phyloP scores from a whole-genome alignment of 2,113 vertebrate species.

The Amphiprion ocellaris region DNA sequence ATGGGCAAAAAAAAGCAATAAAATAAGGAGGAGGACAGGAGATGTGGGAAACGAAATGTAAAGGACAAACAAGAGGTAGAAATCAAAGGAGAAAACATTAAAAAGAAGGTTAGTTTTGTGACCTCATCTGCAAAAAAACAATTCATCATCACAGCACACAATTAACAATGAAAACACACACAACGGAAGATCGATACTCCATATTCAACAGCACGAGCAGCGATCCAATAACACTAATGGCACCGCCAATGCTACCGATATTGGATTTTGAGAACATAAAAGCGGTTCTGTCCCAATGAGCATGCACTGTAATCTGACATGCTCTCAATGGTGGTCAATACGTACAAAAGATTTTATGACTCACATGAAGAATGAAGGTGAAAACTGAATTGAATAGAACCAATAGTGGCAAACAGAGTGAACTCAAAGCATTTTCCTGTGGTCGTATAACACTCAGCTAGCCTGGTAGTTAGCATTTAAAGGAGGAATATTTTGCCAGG shows the following conservation, averaged over 20 bases:
- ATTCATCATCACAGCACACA: constrained; percentile 26
- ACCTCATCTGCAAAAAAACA: constrained; percentile 2
- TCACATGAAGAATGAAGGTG: background rate
- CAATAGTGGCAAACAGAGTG: background rate
- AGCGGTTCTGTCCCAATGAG: constrained; percentile 13
- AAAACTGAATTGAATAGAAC: background rate
- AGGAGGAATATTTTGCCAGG: too few relatives aligned
- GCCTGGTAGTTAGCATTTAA: too few relatives aligned
- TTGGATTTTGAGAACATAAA: constrained; percentile 32
- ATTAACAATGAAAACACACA: constrained; percentile 35
- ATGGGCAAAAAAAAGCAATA: too few relatives aligned
- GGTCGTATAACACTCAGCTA: background rate
- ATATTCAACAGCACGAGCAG: constrained; percentile 31
- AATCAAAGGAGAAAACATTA: background rate
- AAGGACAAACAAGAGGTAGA: background rate
- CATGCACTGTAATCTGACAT: constrained; percentile 19
- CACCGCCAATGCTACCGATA: constrained; percentile 10
- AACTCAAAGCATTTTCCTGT: background rate
- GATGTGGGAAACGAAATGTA: too few relatives aligned
- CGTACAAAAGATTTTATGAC: background rate
- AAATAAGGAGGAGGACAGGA: background rate
- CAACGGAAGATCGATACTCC: constrained; percentile 39
- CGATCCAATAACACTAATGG: constrained; percentile 50
- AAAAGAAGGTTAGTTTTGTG: constrained; percentile 10
- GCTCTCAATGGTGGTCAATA: constrained; percentile 22